A percentile compares a stretch with the other conserved stretches of the same genome.
phyloP scores from a whole-genome alignment of 2,888 invertebrate genomes.

The Anagyrus pseudococci region DNA sequence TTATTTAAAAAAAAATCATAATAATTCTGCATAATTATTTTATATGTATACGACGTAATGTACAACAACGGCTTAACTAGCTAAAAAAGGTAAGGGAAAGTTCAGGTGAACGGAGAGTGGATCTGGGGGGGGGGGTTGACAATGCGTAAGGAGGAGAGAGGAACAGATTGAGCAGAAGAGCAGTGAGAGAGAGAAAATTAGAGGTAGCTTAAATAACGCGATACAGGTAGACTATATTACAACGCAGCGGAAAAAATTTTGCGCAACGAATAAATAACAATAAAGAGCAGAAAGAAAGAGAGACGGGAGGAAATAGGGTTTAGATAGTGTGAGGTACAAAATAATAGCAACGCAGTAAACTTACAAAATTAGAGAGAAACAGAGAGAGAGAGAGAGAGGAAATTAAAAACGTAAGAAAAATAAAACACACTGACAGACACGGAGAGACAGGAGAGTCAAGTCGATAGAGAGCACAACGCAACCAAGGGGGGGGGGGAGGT shows the following conservation, averaged over 20 bases:
- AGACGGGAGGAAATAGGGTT: too few relatives aligned
- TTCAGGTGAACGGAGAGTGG: slow-evolving; percentile 11
- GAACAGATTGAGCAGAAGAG: neutral
- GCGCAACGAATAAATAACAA: slow-evolving; percentile 44
- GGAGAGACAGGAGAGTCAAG: too few relatives aligned
- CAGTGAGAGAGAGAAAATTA: too few relatives aligned
- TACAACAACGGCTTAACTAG: slow-evolving; percentile 31
- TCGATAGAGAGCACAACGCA: too few relatives aligned
- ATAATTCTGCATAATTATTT: too few relatives aligned
- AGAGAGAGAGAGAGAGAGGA: too few relatives aligned
- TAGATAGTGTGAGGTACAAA: too few relatives aligned
- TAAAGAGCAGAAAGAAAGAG: slow-evolving; percentile 48
- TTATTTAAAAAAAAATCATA: neutral
- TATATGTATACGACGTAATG: slow-evolving; percentile 28
- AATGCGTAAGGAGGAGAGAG: neutral
- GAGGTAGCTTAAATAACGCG: neutral
- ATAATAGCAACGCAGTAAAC: too few relatives aligned
- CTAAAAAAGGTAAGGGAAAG: slow-evolving; percentile 1
- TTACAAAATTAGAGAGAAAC: too few relatives aligned
- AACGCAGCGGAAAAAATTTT: slow-evolving; percentile 38
- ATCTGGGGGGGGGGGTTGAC: neutral
- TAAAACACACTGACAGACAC: too few relatives aligned
- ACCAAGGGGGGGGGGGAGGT: too few relatives aligned
- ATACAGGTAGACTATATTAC: slow-evolving; percentile 33
- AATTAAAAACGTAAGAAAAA: too few relatives aligned